Evolutionary conservation across 2,888 invertebrate genomes (phyloP), one percentile per base, ranked within the genome.

Genomic region (Callinectes sapidus): DNA sequence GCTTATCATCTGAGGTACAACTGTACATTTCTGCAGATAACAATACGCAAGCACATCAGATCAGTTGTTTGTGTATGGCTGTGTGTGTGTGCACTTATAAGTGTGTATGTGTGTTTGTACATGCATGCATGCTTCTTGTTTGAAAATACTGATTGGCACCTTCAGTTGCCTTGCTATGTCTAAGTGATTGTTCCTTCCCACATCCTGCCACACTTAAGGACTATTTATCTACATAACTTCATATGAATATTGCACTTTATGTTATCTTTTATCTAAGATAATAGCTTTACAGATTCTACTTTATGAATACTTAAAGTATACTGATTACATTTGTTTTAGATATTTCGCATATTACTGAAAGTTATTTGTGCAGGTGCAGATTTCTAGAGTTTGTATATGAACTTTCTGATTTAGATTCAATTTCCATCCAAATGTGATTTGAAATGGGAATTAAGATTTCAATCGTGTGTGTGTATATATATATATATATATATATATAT

Each of bases 401-500:
- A n/a, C 10, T 18, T 10, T 71, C 23, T 23, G 23, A 71, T 71
- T 71, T 71, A n/a, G 28, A 71, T n/a, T 1, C 8, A 71, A 23
- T 23, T 71, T 71, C 10, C n/a, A 71, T n/a, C 71, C 71, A 71
- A 71, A 71, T 71, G 71, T n/a, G 71, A 71, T 71, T 71, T 28
- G 0, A 71, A 48, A 71, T 71, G n/a, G n/a, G 28, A 71, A 61
- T 61, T 23, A 61, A 61, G n/a, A n/a, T n/a, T n/a, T n/a, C n/a
- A n/a, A n/a, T n/a, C n/a, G n/a, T n/a, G n/a, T n/a, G n/a, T n/a
- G n/a, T n/a, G n/a, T 8, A 48, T 8, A 48, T 8, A 48, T 8
- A 48, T 8, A 48, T 8, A 48, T 8, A 48, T 8, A 48, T 8
- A 48, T 8, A 48, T 8, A 48, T 8, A 48, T 8, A 48, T 8